Conservation (phyloP, 2,797 vertebrate genomes). For the Melanotaenia nigrans region DNA sequence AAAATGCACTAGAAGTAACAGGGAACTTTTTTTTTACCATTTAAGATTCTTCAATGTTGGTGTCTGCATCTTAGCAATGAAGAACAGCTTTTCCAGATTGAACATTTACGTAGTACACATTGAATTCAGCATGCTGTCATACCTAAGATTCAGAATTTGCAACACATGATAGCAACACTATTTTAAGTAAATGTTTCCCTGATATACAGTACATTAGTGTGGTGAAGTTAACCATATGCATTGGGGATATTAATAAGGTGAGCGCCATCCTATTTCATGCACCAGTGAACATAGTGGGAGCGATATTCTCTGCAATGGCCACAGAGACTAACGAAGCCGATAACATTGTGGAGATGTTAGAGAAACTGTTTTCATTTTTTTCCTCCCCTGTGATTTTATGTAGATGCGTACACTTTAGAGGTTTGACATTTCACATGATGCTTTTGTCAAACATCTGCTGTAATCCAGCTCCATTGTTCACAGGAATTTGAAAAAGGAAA, state of each 20-base stretch:
- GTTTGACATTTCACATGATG: conserved; percentile 22
- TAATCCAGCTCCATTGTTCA: not conserved
- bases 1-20: not conserved
- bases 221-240: conserved; percentile 26
- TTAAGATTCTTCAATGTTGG: not conserved
- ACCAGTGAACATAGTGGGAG: conserved; percentile 41
- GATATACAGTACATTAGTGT: conserved; percentile 9
- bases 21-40: not conserved
- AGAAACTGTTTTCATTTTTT: conserved; percentile 26
- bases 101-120: not conserved
- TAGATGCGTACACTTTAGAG: conserved; percentile 7
- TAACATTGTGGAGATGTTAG: conserved; percentile 22
- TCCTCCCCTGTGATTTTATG: conserved; percentile 9
- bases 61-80: not conserved
- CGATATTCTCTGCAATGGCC: conserved; percentile 30
- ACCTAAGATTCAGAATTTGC: not conserved
- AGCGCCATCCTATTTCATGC: conserved; percentile 63
- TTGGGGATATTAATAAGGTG: conserved; percentile 57
- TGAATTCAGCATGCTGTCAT: not conserved
- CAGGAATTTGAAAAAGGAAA: conserved; percentile 5
- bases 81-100: not conserved
- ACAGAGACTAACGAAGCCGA: conserved; percentile 48
- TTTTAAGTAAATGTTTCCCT: conserved; percentile 4
- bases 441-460: conserved; percentile 19
- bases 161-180: not conserved